Evolutionary conservation across 2,113 vertebrate species (phyloP).

Genomic region (Trematomus loennbergii): DNA sequence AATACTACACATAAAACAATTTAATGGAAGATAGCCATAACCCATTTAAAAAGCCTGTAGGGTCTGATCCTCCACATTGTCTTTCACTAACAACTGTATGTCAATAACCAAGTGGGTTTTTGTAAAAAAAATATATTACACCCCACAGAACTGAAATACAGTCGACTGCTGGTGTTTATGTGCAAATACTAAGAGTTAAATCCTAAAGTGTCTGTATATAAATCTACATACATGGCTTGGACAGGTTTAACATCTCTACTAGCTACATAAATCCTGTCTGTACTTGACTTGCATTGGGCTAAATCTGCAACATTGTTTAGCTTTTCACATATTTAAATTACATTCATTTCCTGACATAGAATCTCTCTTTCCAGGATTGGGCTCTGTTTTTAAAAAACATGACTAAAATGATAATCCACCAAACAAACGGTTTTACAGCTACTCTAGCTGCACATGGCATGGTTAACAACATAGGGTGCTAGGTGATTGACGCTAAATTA

Average conservation of each 20-base stretch:
- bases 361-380: constrained; percentile 64
- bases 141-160: background rate
- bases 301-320: constrained; percentile 9
- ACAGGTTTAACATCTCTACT: no score
- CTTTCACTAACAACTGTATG: constrained; percentile 11
- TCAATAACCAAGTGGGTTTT: background rate
- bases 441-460: constrained; percentile 39
- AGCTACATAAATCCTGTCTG: constrained; percentile 30
- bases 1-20: constrained; percentile 2
- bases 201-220: background rate
- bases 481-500: constrained; percentile 45
- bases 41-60: background rate
- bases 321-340: background rate
- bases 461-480: constrained; percentile 45
- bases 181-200: background rate
- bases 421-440: constrained; percentile 46
- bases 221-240: background rate
- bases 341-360: constrained; percentile 14
- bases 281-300: constrained; percentile 25
- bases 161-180: background rate
- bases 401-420: constrained; percentile 50
- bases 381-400: constrained; percentile 31
- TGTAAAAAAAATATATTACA: background rate
- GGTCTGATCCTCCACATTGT: background rate
- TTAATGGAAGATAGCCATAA: background rate